Evolutionary conservation across 1,140 invertebrate genomes (phyloP).

Genomic region (Dendroctonus valens): DNA sequence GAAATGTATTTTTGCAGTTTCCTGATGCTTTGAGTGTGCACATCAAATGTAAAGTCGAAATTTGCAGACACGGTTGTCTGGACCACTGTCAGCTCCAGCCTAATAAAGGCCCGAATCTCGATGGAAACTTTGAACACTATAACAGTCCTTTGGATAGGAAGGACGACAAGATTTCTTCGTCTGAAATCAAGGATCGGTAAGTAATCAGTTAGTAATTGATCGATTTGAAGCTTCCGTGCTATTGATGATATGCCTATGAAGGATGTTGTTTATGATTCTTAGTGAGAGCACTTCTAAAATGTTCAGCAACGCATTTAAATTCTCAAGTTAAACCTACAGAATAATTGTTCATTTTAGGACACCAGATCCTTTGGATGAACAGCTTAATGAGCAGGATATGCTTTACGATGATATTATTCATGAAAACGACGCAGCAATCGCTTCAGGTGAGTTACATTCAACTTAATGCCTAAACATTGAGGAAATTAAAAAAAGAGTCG

Average conservation of each 20-base stretch:
- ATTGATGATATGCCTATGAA: too few species aligned
- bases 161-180: conserved; percentile 51
- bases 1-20: conserved; percentile 54
- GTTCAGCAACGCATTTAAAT: too few species aligned
- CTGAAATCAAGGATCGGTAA: conserved; percentile 27
- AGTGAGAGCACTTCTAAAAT: too few species aligned
- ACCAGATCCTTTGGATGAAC: conserved; percentile 44
- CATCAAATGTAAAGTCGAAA: conserved; percentile 87
- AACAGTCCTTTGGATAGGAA: conserved; percentile 58
- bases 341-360: conserved; percentile 8
- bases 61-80: conserved; percentile 86
- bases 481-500: too few species aligned
- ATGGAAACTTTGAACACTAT: conserved; percentile 35
- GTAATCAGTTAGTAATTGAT: neutral
- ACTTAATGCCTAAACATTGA: too few species aligned
- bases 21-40: conserved; percentile 91
- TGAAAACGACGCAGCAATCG: conserved; percentile 38
- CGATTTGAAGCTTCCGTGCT: too few species aligned
- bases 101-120: conserved; percentile 47
- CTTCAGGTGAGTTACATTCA: conserved; percentile 11
- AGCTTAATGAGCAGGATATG: conserved; percentile 44
- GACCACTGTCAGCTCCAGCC: conserved; percentile 77
- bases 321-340: too few species aligned
- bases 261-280: too few species aligned
- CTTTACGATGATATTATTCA: conserved; percentile 65